Evolutionary conservation across 2,888 invertebrate genomes (phyloP).

Genomic region (Spodoptera exigua): DNA sequence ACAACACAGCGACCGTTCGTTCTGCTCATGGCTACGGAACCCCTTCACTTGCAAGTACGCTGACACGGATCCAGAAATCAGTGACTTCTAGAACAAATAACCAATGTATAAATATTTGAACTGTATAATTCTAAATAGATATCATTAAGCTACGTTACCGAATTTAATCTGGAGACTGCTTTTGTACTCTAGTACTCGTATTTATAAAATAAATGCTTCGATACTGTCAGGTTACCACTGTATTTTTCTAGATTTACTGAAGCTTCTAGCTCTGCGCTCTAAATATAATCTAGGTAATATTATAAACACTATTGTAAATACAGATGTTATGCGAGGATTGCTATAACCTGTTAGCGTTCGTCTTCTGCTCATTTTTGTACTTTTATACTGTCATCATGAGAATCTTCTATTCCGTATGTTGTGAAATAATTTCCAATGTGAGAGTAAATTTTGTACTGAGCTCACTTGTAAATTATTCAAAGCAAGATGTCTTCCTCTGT

Average conservation of each 20-base stretch:
- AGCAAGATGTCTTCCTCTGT: conserved; percentile 84
- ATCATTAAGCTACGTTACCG: conserved; percentile 88
- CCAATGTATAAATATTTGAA: conserved; percentile 63
- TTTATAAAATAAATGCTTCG: conserved; percentile 83
- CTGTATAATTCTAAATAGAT: conserved; percentile 71
- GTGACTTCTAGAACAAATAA: conserved; percentile 87
- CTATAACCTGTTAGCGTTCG: conserved; percentile 67
- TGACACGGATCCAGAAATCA: conserved; percentile 92
- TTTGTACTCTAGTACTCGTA: conserved; percentile 85
- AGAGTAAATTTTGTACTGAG: conserved; percentile 65
- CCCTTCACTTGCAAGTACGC: conserved; percentile 94
- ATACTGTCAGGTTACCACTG: conserved; percentile 85
- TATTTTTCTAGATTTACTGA: conserved; percentile 85
- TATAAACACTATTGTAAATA: conserved; percentile 73
- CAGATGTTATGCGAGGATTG: conserved; percentile 73
- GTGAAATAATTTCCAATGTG: conserved; percentile 55
- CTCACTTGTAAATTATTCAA: conserved; percentile 59
- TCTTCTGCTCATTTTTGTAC: conserved; percentile 85
- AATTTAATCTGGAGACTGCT: conserved; percentile 90
- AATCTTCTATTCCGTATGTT: conserved; percentile 59
- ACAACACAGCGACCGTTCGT: conserved; percentile 92
- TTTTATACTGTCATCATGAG: conserved; percentile 79
- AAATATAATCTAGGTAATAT: conserved; percentile 60
- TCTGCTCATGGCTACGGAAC: conserved; percentile 93
- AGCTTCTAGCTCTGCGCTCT: conserved; percentile 71